A percentile compares a stretch with the other conserved stretches of the same genome.
phyloP scores from a whole-genome alignment of 2,113 vertebrate species.

The Cyanocitta stelleri region DNA sequence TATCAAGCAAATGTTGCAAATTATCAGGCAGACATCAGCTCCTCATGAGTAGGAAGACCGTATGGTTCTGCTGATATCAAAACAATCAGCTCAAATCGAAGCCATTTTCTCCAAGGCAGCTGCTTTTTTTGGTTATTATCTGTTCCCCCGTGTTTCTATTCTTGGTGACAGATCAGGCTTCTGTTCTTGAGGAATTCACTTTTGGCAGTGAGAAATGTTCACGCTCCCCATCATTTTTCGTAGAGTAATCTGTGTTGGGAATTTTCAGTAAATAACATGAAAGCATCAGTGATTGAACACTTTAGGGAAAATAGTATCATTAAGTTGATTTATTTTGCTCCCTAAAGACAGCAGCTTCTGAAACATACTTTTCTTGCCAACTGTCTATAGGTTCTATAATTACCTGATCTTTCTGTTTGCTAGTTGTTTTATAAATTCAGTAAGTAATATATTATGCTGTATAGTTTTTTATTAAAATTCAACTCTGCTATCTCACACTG shows the following conservation, averaged over 20 bases:
- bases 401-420: neutral
- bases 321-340: constrained; percentile 22
- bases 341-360: neutral
- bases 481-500: neutral
- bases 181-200: constrained; percentile 34
- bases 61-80: neutral
- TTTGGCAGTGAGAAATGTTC: constrained; percentile 19
- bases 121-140: constrained; percentile 36
- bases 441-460: neutral
- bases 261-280: constrained; percentile 20
- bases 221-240: neutral
- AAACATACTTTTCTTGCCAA: neutral
- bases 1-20: neutral
- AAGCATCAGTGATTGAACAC: neutral
- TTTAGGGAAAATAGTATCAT: neutral
- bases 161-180: neutral
- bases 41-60: neutral
- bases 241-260: neutral
- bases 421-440: neutral
- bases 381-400: neutral
- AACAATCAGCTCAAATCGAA: neutral
- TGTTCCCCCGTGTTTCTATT: constrained; percentile 39
- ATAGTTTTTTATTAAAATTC: neutral
- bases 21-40: constrained; percentile 3
- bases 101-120: neutral